Evolutionary conservation across 1,140 invertebrate genomes (phyloP).

Genomic region (Conus ventricosus): DNA sequence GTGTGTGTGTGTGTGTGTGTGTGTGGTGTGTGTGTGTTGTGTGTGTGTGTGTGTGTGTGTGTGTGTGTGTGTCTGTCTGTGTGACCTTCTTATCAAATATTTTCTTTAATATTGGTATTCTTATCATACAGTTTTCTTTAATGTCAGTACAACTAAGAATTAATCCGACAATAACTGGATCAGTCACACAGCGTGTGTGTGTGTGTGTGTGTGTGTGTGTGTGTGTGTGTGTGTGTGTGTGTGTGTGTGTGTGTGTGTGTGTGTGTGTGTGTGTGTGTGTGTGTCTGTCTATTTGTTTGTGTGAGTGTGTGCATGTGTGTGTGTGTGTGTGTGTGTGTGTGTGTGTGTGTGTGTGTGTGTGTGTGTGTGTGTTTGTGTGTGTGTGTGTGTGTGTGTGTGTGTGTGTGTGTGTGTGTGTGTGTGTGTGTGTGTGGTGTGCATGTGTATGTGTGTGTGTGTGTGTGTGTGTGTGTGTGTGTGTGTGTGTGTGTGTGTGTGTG

Average conservation of each 20-base stretch:
- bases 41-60: too few species aligned
- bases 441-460: too few species aligned
- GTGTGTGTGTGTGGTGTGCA: background rate
- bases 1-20: too few species aligned
- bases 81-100: too few species aligned
- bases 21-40: too few species aligned
- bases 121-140: too few species aligned
- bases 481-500: too few species aligned
- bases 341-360: background rate
- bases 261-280: background rate
- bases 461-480: too few species aligned
- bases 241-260: background rate
- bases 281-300: background rate
- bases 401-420: background rate
- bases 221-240: background rate
- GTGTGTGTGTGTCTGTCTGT: too few species aligned
- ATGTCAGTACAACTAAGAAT: too few species aligned
- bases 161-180: too few species aligned
- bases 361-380: background rate
- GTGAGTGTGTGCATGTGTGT: background rate
- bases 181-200: background rate
- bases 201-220: background rate
- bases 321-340: slow-evolving; percentile 2
- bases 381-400: background rate
- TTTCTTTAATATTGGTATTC: too few species aligned